Evolutionary conservation across 2,888 invertebrate species (phyloP).

Genomic region (Clitarchus hookeri): DNA sequence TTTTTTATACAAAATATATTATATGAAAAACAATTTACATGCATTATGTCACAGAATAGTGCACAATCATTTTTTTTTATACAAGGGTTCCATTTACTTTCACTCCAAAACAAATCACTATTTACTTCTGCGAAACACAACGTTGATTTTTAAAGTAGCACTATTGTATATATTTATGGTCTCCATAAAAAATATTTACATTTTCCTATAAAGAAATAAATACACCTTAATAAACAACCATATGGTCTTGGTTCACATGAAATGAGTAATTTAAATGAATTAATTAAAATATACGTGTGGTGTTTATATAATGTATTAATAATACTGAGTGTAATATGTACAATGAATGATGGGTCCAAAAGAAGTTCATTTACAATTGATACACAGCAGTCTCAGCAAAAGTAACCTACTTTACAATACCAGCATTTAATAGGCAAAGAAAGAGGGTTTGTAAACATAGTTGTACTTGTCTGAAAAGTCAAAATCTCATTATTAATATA

Average conservation of each 20-base stretch:
- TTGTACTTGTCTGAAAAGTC: too few relatives aligned
- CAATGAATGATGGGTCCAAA: background rate
- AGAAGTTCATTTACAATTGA: background rate
- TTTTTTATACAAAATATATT: too few relatives aligned
- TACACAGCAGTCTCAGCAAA: background rate
- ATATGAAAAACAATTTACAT: too few relatives aligned
- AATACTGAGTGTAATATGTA: constrained; percentile 2
- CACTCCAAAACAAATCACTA: background rate
- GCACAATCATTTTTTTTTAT: too few relatives aligned
- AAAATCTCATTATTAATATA: too few relatives aligned
- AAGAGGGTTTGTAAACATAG: too few relatives aligned
- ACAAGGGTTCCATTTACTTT: background rate
- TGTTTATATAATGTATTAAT: background rate
- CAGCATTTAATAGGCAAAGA: background rate
- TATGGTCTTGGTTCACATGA: background rate
- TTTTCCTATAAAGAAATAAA: background rate
- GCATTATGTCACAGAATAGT: too few relatives aligned
- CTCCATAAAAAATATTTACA: background rate
- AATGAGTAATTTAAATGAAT: background rate
- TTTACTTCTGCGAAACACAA: background rate
- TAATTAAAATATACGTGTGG: background rate
- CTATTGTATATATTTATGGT: background rate
- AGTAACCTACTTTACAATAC: background rate
- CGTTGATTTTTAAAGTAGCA: background rate
- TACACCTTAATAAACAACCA: background rate